A percentile compares a stretch with the other conserved stretches of the same genome.
These are phyloP conservation scores for Drosophila pandora DNA, from an alignment of 1,140 invertebrate species.

Conservation along the genomic window DNA sequence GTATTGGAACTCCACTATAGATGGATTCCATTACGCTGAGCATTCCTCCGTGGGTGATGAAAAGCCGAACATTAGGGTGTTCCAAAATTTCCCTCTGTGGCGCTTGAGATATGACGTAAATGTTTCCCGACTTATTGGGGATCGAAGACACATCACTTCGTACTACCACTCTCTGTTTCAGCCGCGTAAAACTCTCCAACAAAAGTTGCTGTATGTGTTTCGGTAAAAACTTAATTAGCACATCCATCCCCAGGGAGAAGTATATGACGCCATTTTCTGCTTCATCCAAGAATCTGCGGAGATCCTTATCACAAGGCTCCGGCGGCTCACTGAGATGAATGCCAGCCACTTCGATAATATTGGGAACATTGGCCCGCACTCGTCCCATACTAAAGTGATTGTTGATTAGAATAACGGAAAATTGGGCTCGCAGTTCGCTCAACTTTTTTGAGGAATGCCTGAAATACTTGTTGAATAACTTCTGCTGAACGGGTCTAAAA, in stretches of 20 bases:
- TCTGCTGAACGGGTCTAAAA: slow-evolving; percentile 58
- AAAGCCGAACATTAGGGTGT: slow-evolving; percentile 49
- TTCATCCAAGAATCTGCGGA: slow-evolving; percentile 85
- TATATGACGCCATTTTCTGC: slow-evolving; percentile 86
- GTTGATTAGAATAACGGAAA: slow-evolving; percentile 62
- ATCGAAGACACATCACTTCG: slow-evolving; percentile 15
- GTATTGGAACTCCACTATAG: slow-evolving; percentile 36
- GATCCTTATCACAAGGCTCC: slow-evolving; percentile 51
- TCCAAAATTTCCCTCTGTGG: slow-evolving; percentile 84
- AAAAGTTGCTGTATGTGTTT: slow-evolving; percentile 75
- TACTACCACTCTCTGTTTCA: slow-evolving; percentile 80
- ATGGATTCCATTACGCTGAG: slow-evolving; percentile 49
- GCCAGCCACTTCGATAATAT: slow-evolving; percentile 84
- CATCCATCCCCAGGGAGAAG: slow-evolving; percentile 80
- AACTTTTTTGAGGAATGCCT: slow-evolving; percentile 31
- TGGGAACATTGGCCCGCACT: slow-evolving; percentile 65
- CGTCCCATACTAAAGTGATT: slow-evolving; percentile 60
- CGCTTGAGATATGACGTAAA: slow-evolving; percentile 85
- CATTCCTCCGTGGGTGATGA: slow-evolving; percentile 53
- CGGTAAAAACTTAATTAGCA: slow-evolving; percentile 84
- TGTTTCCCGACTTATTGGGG: slow-evolving; percentile 85
- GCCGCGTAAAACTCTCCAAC: slow-evolving; percentile 1
- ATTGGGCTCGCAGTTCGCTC: slow-evolving; percentile 34
- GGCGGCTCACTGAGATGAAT: slow-evolving; percentile 84
- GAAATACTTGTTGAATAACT: slow-evolving; percentile 66